Evolutionary conservation across 1,140 invertebrate species (phyloP), one percentile per base, ranked within the genome.

Genomic region (Heterodera carotae): DNA sequence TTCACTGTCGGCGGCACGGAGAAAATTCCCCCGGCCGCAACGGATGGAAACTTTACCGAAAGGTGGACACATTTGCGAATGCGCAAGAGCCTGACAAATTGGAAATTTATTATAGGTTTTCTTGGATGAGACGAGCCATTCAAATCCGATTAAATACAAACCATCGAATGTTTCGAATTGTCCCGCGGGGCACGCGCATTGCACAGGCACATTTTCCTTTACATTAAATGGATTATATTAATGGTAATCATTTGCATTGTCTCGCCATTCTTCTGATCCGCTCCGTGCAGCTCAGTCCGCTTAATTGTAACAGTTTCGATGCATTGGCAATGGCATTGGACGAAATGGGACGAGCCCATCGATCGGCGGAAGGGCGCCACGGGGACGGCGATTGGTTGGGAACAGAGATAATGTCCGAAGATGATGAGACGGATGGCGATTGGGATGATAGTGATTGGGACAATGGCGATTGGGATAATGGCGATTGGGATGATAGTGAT

Each of bases 141-240:
- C 81, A 6, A 80, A 56, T 39, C 6, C 12, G 33, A 67, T 25
- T 4, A 72, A 81, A 68, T 74, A 81, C 48, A 66, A 64, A 12
- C 71, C 80, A 18, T 43, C n/a, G 12, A 29, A 36, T 8, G 34
- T 59, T n/a, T 27, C 27, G 80, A 81, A 72, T 59, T 81, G 73
- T 48, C 80, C 80, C 22, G 80, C 18, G 22, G 81, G 66, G 31
- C 80, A 81, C 15, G 69, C 39, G 39, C 80, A 81, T 2, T 18
- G 48, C 5, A 56, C 12, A 22, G 48, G 22, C 5, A 56, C 48
- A 56, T 15, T 43, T 12, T 43, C 12, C 39, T 43, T n/a, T n/a
- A n/a, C n/a, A n/a, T n/a, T n/a, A 12, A 43, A 43, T 43, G 39
- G 39, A 43, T 43, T 43, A 12, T 39, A 31, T 56, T 2, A 8